Conservation (phyloP, 2,113 vertebrate genomes). For the Galbula dea region DNA sequence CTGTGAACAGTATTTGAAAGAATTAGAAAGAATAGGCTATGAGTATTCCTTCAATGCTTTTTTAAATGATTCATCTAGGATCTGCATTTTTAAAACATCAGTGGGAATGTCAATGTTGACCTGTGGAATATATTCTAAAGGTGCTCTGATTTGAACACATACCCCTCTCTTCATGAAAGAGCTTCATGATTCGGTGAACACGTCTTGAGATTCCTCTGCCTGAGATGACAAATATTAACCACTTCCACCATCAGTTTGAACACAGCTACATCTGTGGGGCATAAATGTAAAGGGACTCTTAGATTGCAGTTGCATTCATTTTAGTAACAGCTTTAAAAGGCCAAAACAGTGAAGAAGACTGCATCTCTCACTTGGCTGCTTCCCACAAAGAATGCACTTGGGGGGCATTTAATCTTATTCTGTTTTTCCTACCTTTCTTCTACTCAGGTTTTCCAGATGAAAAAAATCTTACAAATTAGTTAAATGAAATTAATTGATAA, state of each 20-base stretch:
- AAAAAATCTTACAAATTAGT: not conserved
- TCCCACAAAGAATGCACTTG: not conserved
- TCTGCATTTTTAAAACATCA: not conserved
- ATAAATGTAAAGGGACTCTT: not conserved
- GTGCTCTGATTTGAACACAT: not conserved
- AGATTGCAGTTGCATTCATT: not conserved
- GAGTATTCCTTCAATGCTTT: not conserved
- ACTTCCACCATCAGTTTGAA: not conserved
- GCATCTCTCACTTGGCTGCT: not conserved
- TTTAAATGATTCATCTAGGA: not conserved
- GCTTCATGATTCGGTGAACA: not conserved
- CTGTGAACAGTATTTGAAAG: not conserved
- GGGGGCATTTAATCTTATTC: not conserved
- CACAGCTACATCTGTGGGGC: not conserved
- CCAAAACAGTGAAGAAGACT: not conserved
- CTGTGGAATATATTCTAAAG: not conserved
- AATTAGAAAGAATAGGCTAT: not conserved
- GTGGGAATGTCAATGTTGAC: not conserved
- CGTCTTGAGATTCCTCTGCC: not conserved
- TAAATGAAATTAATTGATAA: not conserved
- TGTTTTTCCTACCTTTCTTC: not conserved
- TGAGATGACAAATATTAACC: not conserved
- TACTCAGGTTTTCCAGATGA: not conserved
- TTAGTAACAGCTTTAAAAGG: not conserved
- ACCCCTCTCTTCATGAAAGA: not conserved